Percentiles rank a stretch among this genome's conserved stretches.
Conservation (phyloP, 2,888 invertebrate genomes). For the Allophyes oxyacanthae region DNA sequence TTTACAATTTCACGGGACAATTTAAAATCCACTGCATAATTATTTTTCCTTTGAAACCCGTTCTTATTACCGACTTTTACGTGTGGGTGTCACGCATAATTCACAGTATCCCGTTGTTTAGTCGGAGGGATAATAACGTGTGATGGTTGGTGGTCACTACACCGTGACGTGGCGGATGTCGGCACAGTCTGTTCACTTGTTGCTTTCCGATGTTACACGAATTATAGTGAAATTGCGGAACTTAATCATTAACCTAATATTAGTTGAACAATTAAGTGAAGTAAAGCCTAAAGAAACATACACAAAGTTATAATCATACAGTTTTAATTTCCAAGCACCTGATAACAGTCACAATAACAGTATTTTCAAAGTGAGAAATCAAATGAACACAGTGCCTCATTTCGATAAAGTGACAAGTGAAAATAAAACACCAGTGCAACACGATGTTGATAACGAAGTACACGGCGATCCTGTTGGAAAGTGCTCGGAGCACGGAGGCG, state of each 20-base stretch:
- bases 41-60: conserved; percentile 46
- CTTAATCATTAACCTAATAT: conserved; percentile 8
- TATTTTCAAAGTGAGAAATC: conserved; percentile 23
- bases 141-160: conserved; percentile 74
- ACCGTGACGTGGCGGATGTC: conserved; percentile 74
- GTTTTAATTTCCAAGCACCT: conserved; percentile 14
- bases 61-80: conserved; percentile 50
- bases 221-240: conserved; percentile 39
- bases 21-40: conserved; percentile 2
- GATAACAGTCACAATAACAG: conserved; percentile 11
- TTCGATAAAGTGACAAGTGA: conserved; percentile 36
- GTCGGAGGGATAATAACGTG: conserved; percentile 74
- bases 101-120: conserved; percentile 84
- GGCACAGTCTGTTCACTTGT: conserved; percentile 65
- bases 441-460: conserved; percentile 92
- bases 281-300: conserved; percentile 7
- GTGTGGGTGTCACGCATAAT: conserved; percentile 82
- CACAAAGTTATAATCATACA: neutral
- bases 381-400: conserved; percentile 32
- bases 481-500: conserved; percentile 87
- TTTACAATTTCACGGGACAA: conserved; percentile 9
- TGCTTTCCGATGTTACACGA: conserved; percentile 62
- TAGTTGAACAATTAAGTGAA: neutral
- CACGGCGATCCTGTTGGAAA: conserved; percentile 91
- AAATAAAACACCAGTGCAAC: conserved; percentile 41